A percentile compares a stretch with the other conserved stretches of the same genome.
phyloP scores from a whole-genome alignment of 2,797 vertebrate genomes.

The Falco cherrug region DNA sequence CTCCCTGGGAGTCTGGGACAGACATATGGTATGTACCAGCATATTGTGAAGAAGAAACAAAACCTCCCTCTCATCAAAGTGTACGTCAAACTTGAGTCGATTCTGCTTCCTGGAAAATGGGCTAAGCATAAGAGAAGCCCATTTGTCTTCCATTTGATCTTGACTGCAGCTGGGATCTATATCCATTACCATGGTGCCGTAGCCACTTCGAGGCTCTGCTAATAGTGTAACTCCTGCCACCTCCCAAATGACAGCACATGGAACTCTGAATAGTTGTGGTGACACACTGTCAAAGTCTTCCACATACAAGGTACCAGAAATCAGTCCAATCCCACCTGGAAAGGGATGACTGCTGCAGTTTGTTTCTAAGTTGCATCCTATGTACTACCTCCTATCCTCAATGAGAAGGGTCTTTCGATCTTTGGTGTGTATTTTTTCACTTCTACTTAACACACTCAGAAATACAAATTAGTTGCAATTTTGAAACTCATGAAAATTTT shows the following conservation, averaged over 20 bases:
- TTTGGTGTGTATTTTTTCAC: not conserved
- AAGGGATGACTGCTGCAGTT: not conserved
- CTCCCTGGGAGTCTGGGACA: slow-evolving; percentile 14
- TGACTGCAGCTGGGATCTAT: slow-evolving; percentile 71
- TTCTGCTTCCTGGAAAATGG: slow-evolving; percentile 69
- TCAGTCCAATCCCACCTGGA: not conserved
- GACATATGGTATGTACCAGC: slow-evolving; percentile 25
- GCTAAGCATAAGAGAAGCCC: slow-evolving; percentile 73
- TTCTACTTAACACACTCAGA: not conserved
- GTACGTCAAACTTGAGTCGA: slow-evolving; percentile 31
- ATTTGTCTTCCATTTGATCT: slow-evolving; percentile 78
- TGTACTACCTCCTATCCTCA: not conserved
- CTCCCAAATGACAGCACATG: not conserved
- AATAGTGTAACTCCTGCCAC: not conserved
- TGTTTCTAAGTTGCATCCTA: not conserved
- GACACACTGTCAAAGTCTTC: not conserved
- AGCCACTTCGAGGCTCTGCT: not conserved
- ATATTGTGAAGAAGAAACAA: slow-evolving; percentile 46
- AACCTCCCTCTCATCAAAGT: slow-evolving; percentile 53
- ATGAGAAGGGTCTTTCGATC: not conserved
- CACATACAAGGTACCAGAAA: not conserved
- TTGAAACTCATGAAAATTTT: not conserved
- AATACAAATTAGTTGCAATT: not conserved
- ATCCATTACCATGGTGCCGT: slow-evolving; percentile 59
- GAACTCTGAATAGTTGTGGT: not conserved